A percentile compares a stretch with the other conserved stretches of the same genome.
These are phyloP conservation scores for Clytia hemisphaerica DNA, from an alignment of 30 jellyfish, hydroid and myxozoan species.

Conservation along the genomic window DNA sequence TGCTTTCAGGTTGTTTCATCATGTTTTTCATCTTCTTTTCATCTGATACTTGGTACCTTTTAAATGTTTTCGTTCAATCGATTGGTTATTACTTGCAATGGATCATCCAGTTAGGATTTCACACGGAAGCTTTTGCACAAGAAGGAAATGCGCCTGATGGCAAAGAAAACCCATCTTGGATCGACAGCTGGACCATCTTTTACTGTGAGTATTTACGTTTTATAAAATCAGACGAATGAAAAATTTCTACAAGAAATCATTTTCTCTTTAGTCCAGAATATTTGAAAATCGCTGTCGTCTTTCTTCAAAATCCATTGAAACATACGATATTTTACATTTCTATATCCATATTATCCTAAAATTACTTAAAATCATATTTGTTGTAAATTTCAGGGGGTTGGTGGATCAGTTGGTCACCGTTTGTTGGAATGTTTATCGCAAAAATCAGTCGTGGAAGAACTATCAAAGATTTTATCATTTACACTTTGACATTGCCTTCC, in stretches of 20 bases:
- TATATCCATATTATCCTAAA: too few species aligned
- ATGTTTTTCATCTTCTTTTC: slow-evolving; percentile 31
- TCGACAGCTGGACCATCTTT: slow-evolving; percentile 59
- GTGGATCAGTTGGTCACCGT: slow-evolving; percentile 98
- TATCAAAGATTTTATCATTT: slow-evolving; percentile 66
- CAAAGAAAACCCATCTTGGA: slow-evolving; percentile 48
- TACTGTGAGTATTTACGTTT: too few species aligned
- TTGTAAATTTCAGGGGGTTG: slow-evolving; percentile 92
- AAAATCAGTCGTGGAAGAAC: slow-evolving; percentile 91
- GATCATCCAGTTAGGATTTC: slow-evolving; percentile 60
- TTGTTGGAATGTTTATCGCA: slow-evolving; percentile 94
- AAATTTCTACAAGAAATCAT: too few species aligned
- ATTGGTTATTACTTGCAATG: slow-evolving; percentile 65
- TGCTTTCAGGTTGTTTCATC: slow-evolving; percentile 45
- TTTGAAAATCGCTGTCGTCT: too few species aligned
- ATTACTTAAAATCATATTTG: too few species aligned
- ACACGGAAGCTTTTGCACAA: slow-evolving; percentile 81
- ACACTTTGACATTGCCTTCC: slow-evolving; percentile 77
- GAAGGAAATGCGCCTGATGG: slow-evolving; percentile 47
- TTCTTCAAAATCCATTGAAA: too few species aligned
- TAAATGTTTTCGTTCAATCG: slow-evolving; percentile 70
- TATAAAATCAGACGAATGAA: too few species aligned
- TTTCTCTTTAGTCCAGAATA: too few species aligned
- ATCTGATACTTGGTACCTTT: slow-evolving; percentile 63
- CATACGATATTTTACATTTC: too few species aligned